Base-by-base conservation (phyloP, 2,113 vertebrate species). In the Eudyptes chrysolophus region DNA sequence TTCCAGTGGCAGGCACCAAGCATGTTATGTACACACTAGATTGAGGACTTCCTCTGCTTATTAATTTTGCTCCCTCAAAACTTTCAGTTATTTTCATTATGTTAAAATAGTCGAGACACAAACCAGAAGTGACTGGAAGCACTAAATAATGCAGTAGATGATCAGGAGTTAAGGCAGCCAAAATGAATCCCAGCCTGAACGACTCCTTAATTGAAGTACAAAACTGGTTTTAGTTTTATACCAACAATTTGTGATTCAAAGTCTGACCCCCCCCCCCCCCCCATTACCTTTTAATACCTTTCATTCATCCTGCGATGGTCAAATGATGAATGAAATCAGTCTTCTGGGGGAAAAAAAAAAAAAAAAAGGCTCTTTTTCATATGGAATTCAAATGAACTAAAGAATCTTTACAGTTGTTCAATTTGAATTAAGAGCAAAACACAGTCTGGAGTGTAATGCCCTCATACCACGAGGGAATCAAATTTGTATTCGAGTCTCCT, bases 31-130 rank as follows among this genome's bases (percentile, higher is more conserved):
- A 60, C 38, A 70, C 27, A 17, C 6, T 25, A 68, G 71, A 70
- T 26, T 77, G 66, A 92, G 82, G 78, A 93, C 78, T 93, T 96
- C 64, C 89, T 85, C 48, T 91, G 82, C 70, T 89, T 96, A 94
- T 89, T 97, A 85, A 76, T 95, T 97, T 87, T 95, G 62, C 13
- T 94, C 81, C 49, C 81, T 87, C 40, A 42, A 87, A 95, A 85
- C 62, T 79, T 94, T 38, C 46, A 38, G 78, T 87, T 90, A 87
- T 94, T 96, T 96, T 87, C 51, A 72, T 74, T 87, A 42, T 29
- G 46, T 68, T 92, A 88, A 91, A 95, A 83, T 60, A 84, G 58
- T 85, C 60, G 55, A 92, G 78, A 86, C 60, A 84, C 48, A 83
- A 96, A 94, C 65, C 71, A 94, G 68, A 95, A 96, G 55, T 77